phyloP scores from a whole-genome alignment of 2,888 invertebrate genomes.

The Calliopum simillimum region DNA sequence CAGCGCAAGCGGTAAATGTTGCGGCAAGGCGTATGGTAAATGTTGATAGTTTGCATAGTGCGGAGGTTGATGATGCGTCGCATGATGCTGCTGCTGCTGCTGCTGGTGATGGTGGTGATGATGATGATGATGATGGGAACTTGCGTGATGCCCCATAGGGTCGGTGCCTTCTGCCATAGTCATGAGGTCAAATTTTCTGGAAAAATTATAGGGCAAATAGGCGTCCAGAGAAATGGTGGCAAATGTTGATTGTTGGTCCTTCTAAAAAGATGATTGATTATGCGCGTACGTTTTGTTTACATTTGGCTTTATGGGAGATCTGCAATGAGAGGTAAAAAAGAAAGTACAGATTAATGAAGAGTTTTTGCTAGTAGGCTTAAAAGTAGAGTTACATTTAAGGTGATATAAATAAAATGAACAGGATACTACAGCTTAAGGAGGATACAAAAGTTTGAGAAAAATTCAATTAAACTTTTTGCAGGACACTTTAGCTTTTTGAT shows the following conservation, averaged over 20 bases:
- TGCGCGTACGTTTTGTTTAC: not conserved
- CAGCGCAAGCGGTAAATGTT: slow-evolving; percentile 58
- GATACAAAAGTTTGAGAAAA: no score
- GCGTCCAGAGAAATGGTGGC: slow-evolving; percentile 43
- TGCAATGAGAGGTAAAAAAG: slow-evolving; percentile 43
- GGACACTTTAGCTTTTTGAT: no score
- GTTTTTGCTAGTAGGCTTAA: no score
- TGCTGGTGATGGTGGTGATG: slow-evolving; percentile 58
- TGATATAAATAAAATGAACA: no score
- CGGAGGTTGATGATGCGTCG: slow-evolving; percentile 46
- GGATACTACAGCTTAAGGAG: no score
- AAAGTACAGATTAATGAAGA: not conserved
- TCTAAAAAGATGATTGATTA: not conserved
- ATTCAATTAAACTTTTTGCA: no score
- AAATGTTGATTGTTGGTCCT: not conserved
- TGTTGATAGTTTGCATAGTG: slow-evolving; percentile 57
- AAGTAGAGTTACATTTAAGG: not conserved
- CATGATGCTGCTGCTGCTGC: slow-evolving; percentile 51
- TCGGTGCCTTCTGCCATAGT: slow-evolving; percentile 80
- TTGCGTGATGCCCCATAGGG: slow-evolving; percentile 71
- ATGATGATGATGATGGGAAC: slow-evolving; percentile 63
- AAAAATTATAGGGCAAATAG: slow-evolving; percentile 37
- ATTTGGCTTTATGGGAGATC: slow-evolving; percentile 39
- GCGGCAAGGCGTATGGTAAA: slow-evolving; percentile 55
- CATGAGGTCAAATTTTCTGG: slow-evolving; percentile 70